Conservation (phyloP, 2,797 vertebrate species). For the Picus viridis region DNA sequence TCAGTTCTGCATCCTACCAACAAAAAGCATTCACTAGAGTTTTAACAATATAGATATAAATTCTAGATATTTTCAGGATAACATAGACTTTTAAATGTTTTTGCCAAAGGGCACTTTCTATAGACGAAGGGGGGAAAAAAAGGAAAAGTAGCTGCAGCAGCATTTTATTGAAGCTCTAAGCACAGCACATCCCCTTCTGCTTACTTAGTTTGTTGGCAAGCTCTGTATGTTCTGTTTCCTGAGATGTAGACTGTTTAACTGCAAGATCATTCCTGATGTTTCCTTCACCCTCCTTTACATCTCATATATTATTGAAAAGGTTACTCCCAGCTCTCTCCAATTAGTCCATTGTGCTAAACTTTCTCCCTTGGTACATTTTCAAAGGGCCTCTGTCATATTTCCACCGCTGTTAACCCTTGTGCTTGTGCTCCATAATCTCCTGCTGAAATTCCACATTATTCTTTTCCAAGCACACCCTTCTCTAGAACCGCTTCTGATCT, state of each 20-base stretch:
- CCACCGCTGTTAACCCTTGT: not conserved
- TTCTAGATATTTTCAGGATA: not conserved
- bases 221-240: not conserved
- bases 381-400: not conserved
- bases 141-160: not conserved
- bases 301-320: not conserved
- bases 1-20: not conserved
- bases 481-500: not conserved
- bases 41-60: not conserved
- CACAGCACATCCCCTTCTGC: not conserved
- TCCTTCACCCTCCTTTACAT: constrained; percentile 22
- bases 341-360: not conserved
- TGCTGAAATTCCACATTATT: not conserved
- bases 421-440: not conserved
- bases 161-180: not conserved
- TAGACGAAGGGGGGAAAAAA: too few relatives aligned
- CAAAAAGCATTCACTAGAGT: not conserved
- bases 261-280: not conserved
- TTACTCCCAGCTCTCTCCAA: not conserved
- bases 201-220: not conserved
- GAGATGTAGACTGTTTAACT: not conserved
- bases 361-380: not conserved
- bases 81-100: not conserved
- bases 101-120: not conserved
- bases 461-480: not conserved